These are phyloP conservation scores for Habropoda laboriosa DNA, from an alignment of 1,140 invertebrate genomes.

Conservation along the genomic window DNA sequence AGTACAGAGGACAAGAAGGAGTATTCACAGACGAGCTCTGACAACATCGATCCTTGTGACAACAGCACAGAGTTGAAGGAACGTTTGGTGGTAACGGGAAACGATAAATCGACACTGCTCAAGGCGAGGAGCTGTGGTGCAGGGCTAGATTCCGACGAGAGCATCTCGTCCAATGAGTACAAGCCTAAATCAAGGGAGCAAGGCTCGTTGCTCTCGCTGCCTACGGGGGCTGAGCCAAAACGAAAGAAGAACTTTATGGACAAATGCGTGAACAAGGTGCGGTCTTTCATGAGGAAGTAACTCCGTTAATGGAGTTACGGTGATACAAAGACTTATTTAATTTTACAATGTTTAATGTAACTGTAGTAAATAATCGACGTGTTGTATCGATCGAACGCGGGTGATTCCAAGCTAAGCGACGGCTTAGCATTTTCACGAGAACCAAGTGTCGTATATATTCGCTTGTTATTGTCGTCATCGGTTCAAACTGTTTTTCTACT, in stretches of 20 bases:
- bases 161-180: conserved; percentile 67
- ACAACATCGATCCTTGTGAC: conserved; percentile 56
- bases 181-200: conserved; percentile 64
- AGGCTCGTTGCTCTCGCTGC: conserved; percentile 76
- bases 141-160: conserved; percentile 73
- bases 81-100: conserved; percentile 39
- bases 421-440: background rate
- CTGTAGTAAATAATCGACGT: conserved; percentile 25
- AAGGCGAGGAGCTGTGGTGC: conserved; percentile 78
- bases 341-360: conserved; percentile 61
- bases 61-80: conserved; percentile 59
- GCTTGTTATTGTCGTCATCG: too few species aligned
- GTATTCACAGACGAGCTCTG: background rate
- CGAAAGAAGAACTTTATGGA: conserved; percentile 89
- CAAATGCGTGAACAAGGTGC: conserved; percentile 89
- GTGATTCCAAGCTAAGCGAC: background rate
- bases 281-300: conserved; percentile 87
- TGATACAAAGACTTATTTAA: conserved; percentile 65
- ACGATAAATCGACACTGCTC: conserved; percentile 66
- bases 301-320: conserved; percentile 25
- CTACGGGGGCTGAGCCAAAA: conserved; percentile 78
- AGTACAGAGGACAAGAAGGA: conserved; percentile 1
- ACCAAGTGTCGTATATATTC: conserved; percentile 12
- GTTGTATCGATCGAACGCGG: conserved; percentile 1
- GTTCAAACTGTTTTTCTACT: conserved; percentile 4